Base-by-base conservation (phyloP, 2,888 invertebrate species). In the Macroteleia sp. region DNA sequence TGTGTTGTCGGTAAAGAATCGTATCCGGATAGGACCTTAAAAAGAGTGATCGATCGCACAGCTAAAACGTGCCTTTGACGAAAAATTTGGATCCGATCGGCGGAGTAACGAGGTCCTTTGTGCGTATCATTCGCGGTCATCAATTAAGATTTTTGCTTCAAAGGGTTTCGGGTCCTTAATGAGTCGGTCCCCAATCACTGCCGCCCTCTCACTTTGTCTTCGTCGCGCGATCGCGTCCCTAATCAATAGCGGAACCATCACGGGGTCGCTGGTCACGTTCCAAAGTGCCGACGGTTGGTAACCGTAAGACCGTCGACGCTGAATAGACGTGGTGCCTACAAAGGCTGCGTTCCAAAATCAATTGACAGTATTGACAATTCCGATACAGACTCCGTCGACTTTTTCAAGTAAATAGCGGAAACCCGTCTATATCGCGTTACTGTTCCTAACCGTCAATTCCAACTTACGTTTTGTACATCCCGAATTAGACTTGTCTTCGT, bases 291-390 rank as follows among this genome's bases (percentile, higher is more conserved):
- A 74, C 62, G 42, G 74, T 79, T 57, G 70, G 74, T 73, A 76
- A 64, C 41, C 9, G 54, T 64, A 67, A 76, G 79, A 70, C 64
- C 54, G 48, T 46, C 28, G 32, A 62, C 16, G 42, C 56, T 59
- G 61, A 52, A 71, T 59, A 74, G 62, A 71, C 61, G 59, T 54
- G 41, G 30, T 20, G 61, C 73, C 57, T 48, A 79, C 73, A 79
- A 76, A 76, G 52, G 62, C 71, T 48, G 41, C 48, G 57, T 76
- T 75, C 79, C 57, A 76, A 79, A 71, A 76, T 76, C 79, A 79
- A 76, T 76, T 64, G 67, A 71, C 59, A 69, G 52, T 69, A 73
- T 73, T 79, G 71, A 71, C 69, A 79, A 66, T 71, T 10, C 39
- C 52, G 66, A 70, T 67, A 54, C 57, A 42, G 67, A 39, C 48